Base-by-base conservation (phyloP, 2,113 vertebrate species). In the Phocoena phocoena region DNA sequence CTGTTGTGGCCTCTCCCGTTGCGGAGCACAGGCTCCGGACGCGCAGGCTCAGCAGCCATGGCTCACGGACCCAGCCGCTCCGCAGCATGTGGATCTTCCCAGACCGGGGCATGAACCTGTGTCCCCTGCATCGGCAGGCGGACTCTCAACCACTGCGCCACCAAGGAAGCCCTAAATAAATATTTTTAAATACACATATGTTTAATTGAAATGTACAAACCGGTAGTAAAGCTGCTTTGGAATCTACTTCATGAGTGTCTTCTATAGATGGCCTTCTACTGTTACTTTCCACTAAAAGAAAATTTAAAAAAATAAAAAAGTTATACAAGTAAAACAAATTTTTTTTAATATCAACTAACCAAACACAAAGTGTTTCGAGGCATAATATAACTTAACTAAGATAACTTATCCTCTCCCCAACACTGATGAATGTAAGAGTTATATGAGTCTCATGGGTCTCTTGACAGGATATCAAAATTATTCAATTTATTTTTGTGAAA, bases 231-330 rank as follows among this genome's bases (percentile, higher is more conserved):
- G 99, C 98, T 93, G 99, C 98, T 97, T 99, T 99, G 44, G 99
- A 99, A 97, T 99, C 99, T 13, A 99, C 99, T 11, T 99, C 99
- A 38, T 98, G 98, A 88, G 99, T 90, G 63, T 99, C 99, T 97
- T 99, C 99, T 80, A 98, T 98, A 0, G 99, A 98, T 96, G 96
- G 98, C 96, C 98, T 98, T 96, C 98, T 98, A 89, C 98, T 99
- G 97, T 98, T 99, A 86, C 93, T 98, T 95, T 99, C 98, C 77
- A 98, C 99, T 99, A 82, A 6, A 77, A 98, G 90, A 10, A 15
- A 97, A 92, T 55, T 63, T 11, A 4, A 36, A 87, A 5, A 84
- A 91, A 8, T 28, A 95, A 83, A 97, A 63, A 74, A n/a, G 26
- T 83, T 92, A 90, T 21, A 53, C 15, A 94, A 74, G 41, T 82